Base-by-base conservation (phyloP, 1,140 invertebrate genomes). In the Pogonomyrmex barbatus region DNA sequence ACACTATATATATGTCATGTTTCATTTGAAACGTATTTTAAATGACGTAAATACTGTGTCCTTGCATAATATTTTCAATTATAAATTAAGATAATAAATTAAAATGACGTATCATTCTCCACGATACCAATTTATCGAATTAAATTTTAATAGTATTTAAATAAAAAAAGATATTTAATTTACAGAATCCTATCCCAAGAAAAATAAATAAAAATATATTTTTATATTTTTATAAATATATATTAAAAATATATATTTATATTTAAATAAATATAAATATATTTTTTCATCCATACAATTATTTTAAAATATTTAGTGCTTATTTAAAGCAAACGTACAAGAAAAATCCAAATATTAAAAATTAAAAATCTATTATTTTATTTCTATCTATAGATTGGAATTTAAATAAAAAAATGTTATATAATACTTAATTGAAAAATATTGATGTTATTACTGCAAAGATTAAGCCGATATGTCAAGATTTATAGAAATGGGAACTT, bases 401-500 rank as follows among this genome's bases (percentile, higher is more conserved):
- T 24, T 24, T 24, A 24, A 24, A 24, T 24, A 24, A 24, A 24
- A 24, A 24, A 24, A 24, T 24, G 24, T 24, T 24, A 24, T 24
- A 24, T 24, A 24, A 24, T 24, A 24, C 24, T 24, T 73, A 9
- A 52, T 68, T 24, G 10, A 4, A 42, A 14, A 33, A 70, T 33
- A 68, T 81, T 30, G 6, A 24, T 30, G 10, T 36, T 10, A 52
- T 56, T 54, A 10, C 39, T 45, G 17, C 50, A 63, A 4, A 68
- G 52, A 45, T 75, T 81, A 82, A 52, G 45, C n/a, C 33, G 39
- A 65, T 65, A 47, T 4, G 45, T 17, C 5, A 39, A 45, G 33
- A 70, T 65, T 54, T 58, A 36, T 86, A 91, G 89, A 88, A 92
- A 92, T 89, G 88, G 84, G 84, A 84, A 70, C 87, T 89, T 81